phyloP scores from a whole-genome alignment of 2,797 vertebrate species.

The Syngnathus rostellatus region DNA sequence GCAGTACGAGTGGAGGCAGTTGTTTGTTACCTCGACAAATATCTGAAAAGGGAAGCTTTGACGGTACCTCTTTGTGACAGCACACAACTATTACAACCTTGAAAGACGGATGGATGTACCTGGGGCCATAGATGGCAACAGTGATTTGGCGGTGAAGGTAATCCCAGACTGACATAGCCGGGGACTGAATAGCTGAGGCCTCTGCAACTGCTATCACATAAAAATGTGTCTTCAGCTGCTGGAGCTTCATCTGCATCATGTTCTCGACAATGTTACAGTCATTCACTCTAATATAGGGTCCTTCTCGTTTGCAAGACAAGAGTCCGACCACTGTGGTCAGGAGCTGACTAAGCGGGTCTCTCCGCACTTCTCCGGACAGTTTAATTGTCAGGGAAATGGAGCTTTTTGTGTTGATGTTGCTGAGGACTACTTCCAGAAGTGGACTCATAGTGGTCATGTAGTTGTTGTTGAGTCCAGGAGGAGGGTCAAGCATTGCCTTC shows the following conservation, averaged over 20 bases:
- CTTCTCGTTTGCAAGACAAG: constrained; percentile 74
- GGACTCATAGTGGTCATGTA: constrained; percentile 84
- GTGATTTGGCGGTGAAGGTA: constrained; percentile 80
- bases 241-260: constrained; percentile 81
- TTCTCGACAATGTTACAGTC: constrained; percentile 79
- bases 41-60: constrained; percentile 79
- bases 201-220: constrained; percentile 79
- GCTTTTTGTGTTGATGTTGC: constrained; percentile 78
- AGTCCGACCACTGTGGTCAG: constrained; percentile 83
- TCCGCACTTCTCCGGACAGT: constrained; percentile 81
- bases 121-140: constrained; percentile 88
- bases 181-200: constrained; percentile 71
- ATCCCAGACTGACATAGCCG: constrained; percentile 83
- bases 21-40: constrained; percentile 74
- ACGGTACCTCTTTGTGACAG: constrained; percentile 81
- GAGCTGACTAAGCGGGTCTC: constrained; percentile 82
- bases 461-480: constrained; percentile 79
- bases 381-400: constrained; percentile 83
- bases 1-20: constrained; percentile 83
- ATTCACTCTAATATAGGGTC: constrained; percentile 80
- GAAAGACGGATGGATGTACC: constrained; percentile 89
- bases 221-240: constrained; percentile 74
- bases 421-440: constrained; percentile 81
- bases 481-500: constrained; percentile 84
- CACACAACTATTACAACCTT: constrained; percentile 80